Evolutionary conservation across 2,888 invertebrate species (phyloP).

Genomic region (Corbicula japonica): DNA sequence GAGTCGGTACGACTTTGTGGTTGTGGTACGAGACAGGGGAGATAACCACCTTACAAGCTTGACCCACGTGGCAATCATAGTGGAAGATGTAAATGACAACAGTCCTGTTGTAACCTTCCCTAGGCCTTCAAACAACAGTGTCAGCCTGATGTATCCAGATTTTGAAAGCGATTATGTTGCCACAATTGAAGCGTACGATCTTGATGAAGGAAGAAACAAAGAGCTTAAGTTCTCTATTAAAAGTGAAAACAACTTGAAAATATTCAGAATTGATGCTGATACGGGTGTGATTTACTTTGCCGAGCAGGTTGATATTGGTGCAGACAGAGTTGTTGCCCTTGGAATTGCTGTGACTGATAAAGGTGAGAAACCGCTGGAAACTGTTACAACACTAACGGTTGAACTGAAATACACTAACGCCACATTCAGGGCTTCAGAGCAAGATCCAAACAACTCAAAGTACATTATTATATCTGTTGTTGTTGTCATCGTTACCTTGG

Average conservation of each 20-base stretch:
- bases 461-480: conserved; percentile 61
- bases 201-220: conserved; percentile 69
- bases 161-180: conserved; percentile 58
- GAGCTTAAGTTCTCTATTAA: conserved; percentile 65
- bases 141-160: conserved; percentile 64
- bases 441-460: conserved; percentile 27
- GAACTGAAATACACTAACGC: conserved; percentile 64
- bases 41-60: conserved; percentile 67
- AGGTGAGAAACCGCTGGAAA: conserved; percentile 51
- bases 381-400: conserved; percentile 44
- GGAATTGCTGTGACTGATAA: conserved; percentile 68
- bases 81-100: conserved; percentile 77
- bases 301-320: conserved; percentile 57
- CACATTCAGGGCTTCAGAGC: conserved; percentile 21
- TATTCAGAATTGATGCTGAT: conserved; percentile 56
- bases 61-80: conserved; percentile 70
- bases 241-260: conserved; percentile 66
- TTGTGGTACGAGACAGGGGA: conserved; percentile 74
- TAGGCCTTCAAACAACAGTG: conserved; percentile 73
- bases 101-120: conserved; percentile 77
- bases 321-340: conserved; percentile 60
- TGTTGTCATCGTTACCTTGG: conserved; percentile 60
- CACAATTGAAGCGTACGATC: conserved; percentile 66
- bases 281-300: conserved; percentile 50
- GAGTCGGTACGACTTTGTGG: conserved; percentile 72